These are phyloP conservation scores for Limnephilus rhombicus DNA, from an alignment of 2,888 invertebrate species.

Conservation along the genomic window DNA sequence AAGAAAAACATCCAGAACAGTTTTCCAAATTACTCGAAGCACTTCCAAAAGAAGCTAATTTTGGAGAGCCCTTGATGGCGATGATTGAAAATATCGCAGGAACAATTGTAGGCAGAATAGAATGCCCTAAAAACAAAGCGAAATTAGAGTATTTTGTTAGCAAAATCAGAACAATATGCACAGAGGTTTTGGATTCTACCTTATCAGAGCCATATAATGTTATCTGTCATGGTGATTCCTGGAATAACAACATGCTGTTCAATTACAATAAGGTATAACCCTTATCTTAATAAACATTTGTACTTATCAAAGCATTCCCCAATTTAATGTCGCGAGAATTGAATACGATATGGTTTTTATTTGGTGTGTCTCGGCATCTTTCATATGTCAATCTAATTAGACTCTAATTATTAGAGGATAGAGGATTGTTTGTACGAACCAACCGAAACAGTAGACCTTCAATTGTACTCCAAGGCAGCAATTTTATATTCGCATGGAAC, in stretches of 20 bases:
- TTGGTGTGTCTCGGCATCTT: background rate
- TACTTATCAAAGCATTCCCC: background rate
- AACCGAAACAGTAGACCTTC: background rate
- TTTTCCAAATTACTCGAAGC: constrained; percentile 67
- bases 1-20: constrained; percentile 69
- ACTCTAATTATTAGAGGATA: too few species aligned
- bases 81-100: background rate
- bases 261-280: constrained; percentile 46
- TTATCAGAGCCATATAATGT: constrained; percentile 40
- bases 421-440: background rate
- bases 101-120: background rate
- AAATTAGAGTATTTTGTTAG: background rate
- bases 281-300: background rate
- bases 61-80: background rate
- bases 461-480: background rate
- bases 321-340: background rate
- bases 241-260: constrained; percentile 53
- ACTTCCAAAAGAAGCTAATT: background rate
- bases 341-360: background rate
- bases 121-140: background rate
- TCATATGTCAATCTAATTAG: background rate
- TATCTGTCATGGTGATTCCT: constrained; percentile 49
- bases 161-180: background rate
- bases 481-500: background rate
- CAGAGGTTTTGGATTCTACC: background rate